Evolutionary conservation across 2,797 vertebrate genomes (phyloP).

Genomic region (Diceros bicornis): DNA sequence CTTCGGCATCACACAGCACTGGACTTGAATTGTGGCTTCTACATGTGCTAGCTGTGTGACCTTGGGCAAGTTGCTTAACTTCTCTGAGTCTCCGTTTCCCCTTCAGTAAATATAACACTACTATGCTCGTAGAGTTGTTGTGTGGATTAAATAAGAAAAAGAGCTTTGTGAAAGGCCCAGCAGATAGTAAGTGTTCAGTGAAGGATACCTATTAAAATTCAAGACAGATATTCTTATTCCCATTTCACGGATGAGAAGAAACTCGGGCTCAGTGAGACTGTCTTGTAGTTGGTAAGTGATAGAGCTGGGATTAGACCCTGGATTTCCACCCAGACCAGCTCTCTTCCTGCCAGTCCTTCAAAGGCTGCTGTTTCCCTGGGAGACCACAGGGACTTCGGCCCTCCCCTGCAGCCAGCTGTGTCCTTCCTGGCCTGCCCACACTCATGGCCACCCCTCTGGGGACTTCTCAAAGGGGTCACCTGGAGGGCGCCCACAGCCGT

Average conservation of each 20-base stretch:
- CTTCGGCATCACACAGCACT: not conserved
- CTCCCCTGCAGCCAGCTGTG: not conserved
- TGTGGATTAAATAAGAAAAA: not conserved
- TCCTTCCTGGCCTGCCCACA: not conserved
- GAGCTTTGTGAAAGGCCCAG: not conserved
- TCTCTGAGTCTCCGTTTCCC: conserved; percentile 40
- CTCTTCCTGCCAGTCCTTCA: not conserved
- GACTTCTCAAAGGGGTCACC: not conserved
- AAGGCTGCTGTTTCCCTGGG: not conserved
- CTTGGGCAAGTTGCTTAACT: not conserved
- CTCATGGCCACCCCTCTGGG: not conserved
- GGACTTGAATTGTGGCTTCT: not conserved
- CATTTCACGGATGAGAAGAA: not conserved
- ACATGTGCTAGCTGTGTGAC: not conserved
- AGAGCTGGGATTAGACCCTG: not conserved
- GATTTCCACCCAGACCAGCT: not conserved
- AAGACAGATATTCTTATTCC: not conserved
- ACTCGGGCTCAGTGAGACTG: not conserved
- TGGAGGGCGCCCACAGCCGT: not conserved
- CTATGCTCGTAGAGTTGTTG: not conserved
- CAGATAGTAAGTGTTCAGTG: not conserved
- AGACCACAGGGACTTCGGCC: not conserved
- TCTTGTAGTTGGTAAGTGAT: not conserved
- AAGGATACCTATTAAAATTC: not conserved
- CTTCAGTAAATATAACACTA: not conserved